A percentile compares a stretch with the other conserved stretches of the same genome.
These are phyloP conservation scores for Pterostichus niger DNA, from an alignment of 2,888 invertebrate genomes.

Conservation along the genomic window DNA sequence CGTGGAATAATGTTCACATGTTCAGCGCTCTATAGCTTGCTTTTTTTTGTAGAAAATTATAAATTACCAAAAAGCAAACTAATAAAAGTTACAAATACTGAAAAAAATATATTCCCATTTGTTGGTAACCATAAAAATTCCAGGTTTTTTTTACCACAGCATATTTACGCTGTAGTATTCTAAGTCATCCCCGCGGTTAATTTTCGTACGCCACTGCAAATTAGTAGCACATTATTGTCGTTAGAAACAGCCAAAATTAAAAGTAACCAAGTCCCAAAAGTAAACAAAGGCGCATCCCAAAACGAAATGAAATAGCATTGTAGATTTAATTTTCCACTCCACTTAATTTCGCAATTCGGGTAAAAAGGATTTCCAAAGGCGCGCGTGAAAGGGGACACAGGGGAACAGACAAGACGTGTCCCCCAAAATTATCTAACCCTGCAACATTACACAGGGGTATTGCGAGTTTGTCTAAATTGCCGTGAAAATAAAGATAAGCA, in stretches of 20 bases:
- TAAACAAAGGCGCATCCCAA: conserved; percentile 41
- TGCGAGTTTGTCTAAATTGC: conserved; percentile 56
- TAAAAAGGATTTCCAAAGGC: conserved; percentile 50
- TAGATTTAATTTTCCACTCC: conserved; percentile 64
- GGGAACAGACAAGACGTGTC: conserved; percentile 5
- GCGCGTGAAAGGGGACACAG: background rate
- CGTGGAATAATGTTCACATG: too few relatives aligned
- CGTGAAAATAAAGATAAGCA: conserved; percentile 63
- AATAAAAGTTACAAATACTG: too few relatives aligned
- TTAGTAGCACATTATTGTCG: conserved; percentile 55
- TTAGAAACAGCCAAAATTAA: conserved; percentile 53
- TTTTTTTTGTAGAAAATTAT: too few relatives aligned
- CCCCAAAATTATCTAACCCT: conserved; percentile 52
- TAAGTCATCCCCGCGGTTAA: conserved; percentile 24
- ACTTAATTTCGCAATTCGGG: conserved; percentile 58
- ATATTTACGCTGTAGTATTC: background rate
- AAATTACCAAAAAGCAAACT: too few relatives aligned
- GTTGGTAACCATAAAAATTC: background rate
- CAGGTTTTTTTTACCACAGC: background rate
- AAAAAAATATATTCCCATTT: too few relatives aligned
- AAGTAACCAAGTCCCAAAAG: conserved; percentile 49
- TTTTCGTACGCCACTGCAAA: conserved; percentile 46
- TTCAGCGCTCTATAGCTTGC: too few relatives aligned
- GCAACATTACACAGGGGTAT: conserved; percentile 17
- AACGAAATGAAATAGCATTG: conserved; percentile 61